Evolutionary conservation across 1,140 invertebrate species (phyloP).

Genomic region (Drosophila gunungcola): DNA sequence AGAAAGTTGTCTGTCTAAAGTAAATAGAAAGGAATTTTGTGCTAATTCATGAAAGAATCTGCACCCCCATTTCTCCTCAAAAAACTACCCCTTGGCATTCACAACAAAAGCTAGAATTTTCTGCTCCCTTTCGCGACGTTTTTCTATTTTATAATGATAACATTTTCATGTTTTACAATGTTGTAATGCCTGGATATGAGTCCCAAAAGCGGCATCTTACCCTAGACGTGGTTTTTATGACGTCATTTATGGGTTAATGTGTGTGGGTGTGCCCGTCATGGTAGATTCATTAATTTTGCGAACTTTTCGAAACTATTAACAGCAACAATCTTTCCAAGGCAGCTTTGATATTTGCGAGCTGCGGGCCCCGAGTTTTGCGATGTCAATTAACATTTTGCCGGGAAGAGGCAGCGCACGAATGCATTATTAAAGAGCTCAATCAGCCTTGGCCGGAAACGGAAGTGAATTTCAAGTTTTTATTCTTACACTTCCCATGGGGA

Average conservation of each 20-base stretch:
- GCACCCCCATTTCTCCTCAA: no score
- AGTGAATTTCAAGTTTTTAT: conserved; percentile 50
- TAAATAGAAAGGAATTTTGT: conserved; percentile 37
- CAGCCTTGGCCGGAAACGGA: conserved; percentile 64
- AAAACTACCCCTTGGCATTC: not conserved
- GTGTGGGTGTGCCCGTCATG: conserved; percentile 45
- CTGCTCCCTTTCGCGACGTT: conserved; percentile 39
- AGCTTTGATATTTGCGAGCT: conserved; percentile 39
- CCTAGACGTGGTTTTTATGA: conserved; percentile 53
- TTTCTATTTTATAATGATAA: conserved; percentile 83
- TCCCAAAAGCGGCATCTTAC: conserved; percentile 24
- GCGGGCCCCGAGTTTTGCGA: conserved; percentile 10
- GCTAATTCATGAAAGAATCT: conserved; percentile 53
- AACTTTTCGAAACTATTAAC: conserved; percentile 73
- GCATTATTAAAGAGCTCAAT: conserved; percentile 77
- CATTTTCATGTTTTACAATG: conserved; percentile 78
- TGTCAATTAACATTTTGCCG: conserved; percentile 61
- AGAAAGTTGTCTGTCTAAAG: conserved; percentile 28
- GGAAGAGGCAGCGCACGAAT: conserved; percentile 4
- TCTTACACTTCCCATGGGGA: conserved; percentile 16
- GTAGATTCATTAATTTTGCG: conserved; percentile 77
- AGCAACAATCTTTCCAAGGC: conserved; percentile 55
- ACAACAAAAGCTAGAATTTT: conserved; percentile 3
- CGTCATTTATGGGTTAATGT: conserved; percentile 68
- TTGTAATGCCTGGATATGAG: conserved; percentile 69